Percentiles rank a stretch among this genome's conserved stretches.
phyloP scores from a whole-genome alignment of 2,888 invertebrate genomes.

The Cyclophora punctaria region DNA sequence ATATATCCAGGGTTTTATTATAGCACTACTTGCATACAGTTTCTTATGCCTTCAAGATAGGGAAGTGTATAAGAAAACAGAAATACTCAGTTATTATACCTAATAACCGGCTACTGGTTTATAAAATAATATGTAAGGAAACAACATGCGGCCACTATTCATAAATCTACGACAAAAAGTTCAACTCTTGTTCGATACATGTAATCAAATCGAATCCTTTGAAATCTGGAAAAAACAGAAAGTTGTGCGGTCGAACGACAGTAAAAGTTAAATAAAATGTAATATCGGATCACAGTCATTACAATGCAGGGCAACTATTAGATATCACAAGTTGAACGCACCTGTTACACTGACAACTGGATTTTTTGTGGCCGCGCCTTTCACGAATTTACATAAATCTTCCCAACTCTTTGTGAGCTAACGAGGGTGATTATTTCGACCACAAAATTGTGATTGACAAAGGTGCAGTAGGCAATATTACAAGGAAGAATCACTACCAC shows the following conservation, averaged over 20 bases:
- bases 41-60: no score
- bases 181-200: conserved; percentile 5
- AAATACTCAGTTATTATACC: no score
- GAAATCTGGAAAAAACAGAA: conserved; percentile 43
- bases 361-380: conserved; percentile 61
- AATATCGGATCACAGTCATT: conserved; percentile 44
- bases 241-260: conserved; percentile 41
- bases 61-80: no score
- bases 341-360: conserved; percentile 60
- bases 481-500: conserved; percentile 47
- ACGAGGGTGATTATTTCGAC: conserved; percentile 69
- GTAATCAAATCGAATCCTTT: conserved; percentile 18
- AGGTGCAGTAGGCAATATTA: conserved; percentile 33
- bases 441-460: conserved; percentile 70
- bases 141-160: conserved; percentile 12
- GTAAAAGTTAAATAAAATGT: conserved; percentile 45
- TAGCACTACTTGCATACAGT: conserved; percentile 4
- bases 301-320: conserved; percentile 53
- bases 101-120: no score
- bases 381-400: conserved; percentile 67
- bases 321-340: conserved; percentile 51
- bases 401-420: conserved; percentile 56
- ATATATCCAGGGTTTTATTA: conserved; percentile 44
- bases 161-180: conserved; percentile 7
- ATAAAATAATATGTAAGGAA: conserved; percentile 1